A percentile compares a stretch with the other conserved stretches of the same genome.
Conservation (phyloP, 2,113 vertebrate species). For the Carassius auratus region DNA sequence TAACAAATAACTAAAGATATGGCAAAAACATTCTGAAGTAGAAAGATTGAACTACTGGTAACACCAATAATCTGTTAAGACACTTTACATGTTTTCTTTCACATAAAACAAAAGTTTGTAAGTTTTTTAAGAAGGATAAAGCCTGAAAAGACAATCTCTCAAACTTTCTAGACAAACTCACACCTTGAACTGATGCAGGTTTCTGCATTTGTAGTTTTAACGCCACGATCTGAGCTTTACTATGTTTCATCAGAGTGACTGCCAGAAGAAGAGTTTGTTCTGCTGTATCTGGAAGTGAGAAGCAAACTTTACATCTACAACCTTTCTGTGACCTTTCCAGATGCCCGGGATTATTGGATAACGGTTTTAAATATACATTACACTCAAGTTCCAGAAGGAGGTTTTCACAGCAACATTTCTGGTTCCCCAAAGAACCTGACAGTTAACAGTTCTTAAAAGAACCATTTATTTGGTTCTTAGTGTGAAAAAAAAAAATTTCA, state of each 20-base stretch:
- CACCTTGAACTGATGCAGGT: not conserved
- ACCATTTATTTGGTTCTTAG: too few relatives aligned
- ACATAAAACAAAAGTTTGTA: not conserved
- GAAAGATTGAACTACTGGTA: not conserved
- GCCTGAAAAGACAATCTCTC: not conserved
- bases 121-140: slow-evolving; percentile 16
- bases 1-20: not conserved
- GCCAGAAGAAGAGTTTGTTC: not conserved
- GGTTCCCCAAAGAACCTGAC: not conserved
- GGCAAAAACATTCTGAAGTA: not conserved
- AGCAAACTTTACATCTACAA: not conserved
- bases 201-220: not conserved
- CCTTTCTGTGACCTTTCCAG: not conserved
- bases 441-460: not conserved
- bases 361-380: not conserved
- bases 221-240: not conserved
- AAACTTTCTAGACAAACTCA: slow-evolving; percentile 3
- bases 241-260: not conserved
- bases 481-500: not conserved
- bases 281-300: not conserved
- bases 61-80: not conserved
- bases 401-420: not conserved
- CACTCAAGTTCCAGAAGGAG: not conserved
- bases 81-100: not conserved
- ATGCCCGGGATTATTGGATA: too few relatives aligned